Evolutionary conservation across 2,113 vertebrate species (phyloP).

Genomic region (Rhinolophus sinicus): DNA sequence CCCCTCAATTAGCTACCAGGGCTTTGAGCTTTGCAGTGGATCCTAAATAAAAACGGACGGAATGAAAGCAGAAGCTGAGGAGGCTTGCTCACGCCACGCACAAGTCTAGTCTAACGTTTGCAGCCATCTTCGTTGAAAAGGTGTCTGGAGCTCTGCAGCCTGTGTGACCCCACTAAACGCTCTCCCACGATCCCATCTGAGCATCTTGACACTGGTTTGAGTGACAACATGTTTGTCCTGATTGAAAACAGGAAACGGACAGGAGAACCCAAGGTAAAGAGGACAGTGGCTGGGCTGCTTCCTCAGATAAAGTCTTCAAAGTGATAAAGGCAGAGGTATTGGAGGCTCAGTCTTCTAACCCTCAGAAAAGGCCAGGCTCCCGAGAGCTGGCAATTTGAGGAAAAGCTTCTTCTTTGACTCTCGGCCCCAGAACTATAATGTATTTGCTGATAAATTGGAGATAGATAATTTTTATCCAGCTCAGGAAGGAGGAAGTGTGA

Average conservation of each 20-base stretch:
- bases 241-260: background rate
- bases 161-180: too few species aligned
- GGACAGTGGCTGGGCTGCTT: background rate
- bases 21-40: background rate
- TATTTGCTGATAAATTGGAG: slow-evolving; percentile 46
- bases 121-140: background rate
- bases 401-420: slow-evolving; percentile 1
- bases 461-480: slow-evolving; percentile 12
- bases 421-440: background rate
- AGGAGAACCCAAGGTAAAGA: background rate
- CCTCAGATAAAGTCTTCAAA: slow-evolving; percentile 37
- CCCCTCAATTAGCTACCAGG: background rate
- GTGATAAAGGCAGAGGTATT: background rate
- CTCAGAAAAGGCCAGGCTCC: background rate
- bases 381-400: background rate
- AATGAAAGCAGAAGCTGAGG: background rate
- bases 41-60: background rate
- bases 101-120: background rate
- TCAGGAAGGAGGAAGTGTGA: slow-evolving; percentile 1
- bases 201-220: background rate
- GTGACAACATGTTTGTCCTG: background rate
- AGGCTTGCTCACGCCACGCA: background rate
- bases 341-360: background rate
- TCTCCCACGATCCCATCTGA: background rate
- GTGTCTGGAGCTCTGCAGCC: background rate